phyloP scores from a whole-genome alignment of 2,113 vertebrate species.

The Phylloscopus whistleri region DNA sequence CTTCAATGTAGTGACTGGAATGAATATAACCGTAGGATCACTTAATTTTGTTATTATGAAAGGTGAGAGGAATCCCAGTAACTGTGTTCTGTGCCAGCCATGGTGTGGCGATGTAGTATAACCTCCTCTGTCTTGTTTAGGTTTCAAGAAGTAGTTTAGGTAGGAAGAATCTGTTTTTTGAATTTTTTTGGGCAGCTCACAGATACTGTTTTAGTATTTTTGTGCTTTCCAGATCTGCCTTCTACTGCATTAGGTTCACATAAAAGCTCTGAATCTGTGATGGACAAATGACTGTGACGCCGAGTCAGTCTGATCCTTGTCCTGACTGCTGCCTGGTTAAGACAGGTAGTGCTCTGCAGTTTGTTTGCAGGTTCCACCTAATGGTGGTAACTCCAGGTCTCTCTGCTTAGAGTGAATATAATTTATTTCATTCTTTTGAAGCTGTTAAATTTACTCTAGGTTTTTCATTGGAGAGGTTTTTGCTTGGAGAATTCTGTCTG shows the following conservation, averaged over 20 bases:
- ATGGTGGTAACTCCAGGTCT: not conserved
- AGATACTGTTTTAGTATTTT: not conserved
- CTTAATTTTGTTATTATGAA: not conserved
- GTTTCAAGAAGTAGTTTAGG: not conserved
- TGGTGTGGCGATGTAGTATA: rapidly evolving
- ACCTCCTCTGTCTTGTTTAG: not conserved
- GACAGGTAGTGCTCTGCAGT: not conserved
- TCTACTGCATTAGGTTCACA: not conserved
- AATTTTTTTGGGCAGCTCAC: not conserved
- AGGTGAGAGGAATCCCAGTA: not conserved
- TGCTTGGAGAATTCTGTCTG: not conserved
- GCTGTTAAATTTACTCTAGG: not conserved
- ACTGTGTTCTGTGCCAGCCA: rapidly evolving
- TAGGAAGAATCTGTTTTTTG: not conserved
- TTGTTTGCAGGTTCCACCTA: not conserved
- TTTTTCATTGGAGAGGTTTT: not conserved
- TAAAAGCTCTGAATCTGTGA: not conserved
- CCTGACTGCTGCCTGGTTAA: not conserved
- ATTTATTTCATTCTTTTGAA: not conserved
- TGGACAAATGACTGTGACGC: not conserved
- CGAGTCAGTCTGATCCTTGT: rapidly evolving
- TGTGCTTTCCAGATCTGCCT: not conserved
- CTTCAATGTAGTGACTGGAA: not conserved
- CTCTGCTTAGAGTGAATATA: not conserved
- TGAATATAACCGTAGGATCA: rapidly evolving